A percentile compares a stretch with the other conserved stretches of the same genome.
These are phyloP conservation scores for Frieseomelitta varia DNA, from an alignment of 1,140 invertebrate genomes.

Conservation along the genomic window DNA sequence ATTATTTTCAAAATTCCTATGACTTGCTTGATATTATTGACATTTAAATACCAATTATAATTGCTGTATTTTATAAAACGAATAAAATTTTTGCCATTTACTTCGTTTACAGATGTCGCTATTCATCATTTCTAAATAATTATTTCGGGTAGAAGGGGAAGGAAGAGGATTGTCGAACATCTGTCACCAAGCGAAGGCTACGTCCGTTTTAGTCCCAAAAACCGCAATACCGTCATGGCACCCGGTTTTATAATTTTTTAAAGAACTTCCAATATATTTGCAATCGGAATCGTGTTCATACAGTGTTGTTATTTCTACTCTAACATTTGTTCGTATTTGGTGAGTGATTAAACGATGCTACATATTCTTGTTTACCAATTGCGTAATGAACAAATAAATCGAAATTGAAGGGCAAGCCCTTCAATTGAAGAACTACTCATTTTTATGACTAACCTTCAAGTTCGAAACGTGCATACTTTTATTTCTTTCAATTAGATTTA, in stretches of 20 bases:
- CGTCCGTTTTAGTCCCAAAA: constrained; percentile 58
- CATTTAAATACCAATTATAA: not conserved
- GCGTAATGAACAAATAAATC: constrained; percentile 23
- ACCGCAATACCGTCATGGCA: constrained; percentile 74
- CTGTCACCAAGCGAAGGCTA: constrained; percentile 61
- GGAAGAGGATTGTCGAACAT: constrained; percentile 59
- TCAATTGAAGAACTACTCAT: constrained; percentile 4
- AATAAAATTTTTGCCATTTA: too few species aligned
- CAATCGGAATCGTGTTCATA: constrained; percentile 16
- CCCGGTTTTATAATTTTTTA: constrained; percentile 69
- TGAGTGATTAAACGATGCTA: constrained; percentile 45
- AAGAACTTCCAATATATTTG: constrained; percentile 55
- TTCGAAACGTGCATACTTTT: constrained; percentile 24
- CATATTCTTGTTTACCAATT: constrained; percentile 50
- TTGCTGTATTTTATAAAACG: not conserved
- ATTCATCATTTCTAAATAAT: constrained; percentile 55
- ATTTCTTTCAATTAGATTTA: not conserved
- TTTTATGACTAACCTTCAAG: constrained; percentile 32
- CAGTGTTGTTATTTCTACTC: constrained; percentile 31
- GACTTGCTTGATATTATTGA: not conserved
- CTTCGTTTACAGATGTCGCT: constrained; percentile 34
- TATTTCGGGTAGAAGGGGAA: constrained; percentile 47
- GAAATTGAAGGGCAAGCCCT: constrained; percentile 59
- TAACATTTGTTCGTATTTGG: constrained; percentile 46
- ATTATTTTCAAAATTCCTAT: not conserved